Evolutionary conservation across 1,140 invertebrate genomes (phyloP), one percentile per base, ranked within the genome.

Genomic region (Gryllus bimaculatus): DNA sequence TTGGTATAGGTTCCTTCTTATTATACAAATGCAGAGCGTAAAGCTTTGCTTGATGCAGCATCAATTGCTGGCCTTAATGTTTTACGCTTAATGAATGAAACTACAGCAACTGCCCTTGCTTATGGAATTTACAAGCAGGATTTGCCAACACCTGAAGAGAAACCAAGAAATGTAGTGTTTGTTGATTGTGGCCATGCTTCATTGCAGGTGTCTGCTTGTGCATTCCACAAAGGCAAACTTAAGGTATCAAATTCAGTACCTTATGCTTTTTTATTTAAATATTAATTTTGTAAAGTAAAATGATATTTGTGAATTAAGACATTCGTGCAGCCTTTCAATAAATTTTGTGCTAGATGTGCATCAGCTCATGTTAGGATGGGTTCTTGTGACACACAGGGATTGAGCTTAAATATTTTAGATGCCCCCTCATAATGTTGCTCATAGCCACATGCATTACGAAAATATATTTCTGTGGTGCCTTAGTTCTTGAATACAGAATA

Each of bases 101-200:
- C 97, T 20, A 96, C 97, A 18, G 97, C 98, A 8, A 96, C 96
- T 78, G 96, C 96, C 47, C 87, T 99, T 39, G 92, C 93, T 47
- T 99, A 99, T 87, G 98, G 97, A 80, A 98, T 99, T 85, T 99
- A 99, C 84, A 98, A 98, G 86, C 94, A 97, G 84, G 97, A 98
- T 86, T 87, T 98, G 78, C 97, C 97, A 47, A 89, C 89, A 75
- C 87, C 91, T 6, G 95, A 96, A 82, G 94, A 96, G 80, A 93
- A 95, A 81, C 92, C 96, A 0, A 89, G 93, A 80, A 94, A 96
- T 86, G 93, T 98, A 48, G 91, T 96, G 2, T 98, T 98, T 87
- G 93, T 98, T 73, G 96, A 98, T 86, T 95, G 94, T 85, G 96
- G 96, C 12, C 92, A 97, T 82, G 91, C 94, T 47, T 91, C 93